A percentile compares a stretch with the other conserved stretches of the same genome.
These are phyloP conservation scores for Gallinago paraguaiae DNA, from an alignment of 2,113 vertebrate genomes.

Conservation along the genomic window DNA sequence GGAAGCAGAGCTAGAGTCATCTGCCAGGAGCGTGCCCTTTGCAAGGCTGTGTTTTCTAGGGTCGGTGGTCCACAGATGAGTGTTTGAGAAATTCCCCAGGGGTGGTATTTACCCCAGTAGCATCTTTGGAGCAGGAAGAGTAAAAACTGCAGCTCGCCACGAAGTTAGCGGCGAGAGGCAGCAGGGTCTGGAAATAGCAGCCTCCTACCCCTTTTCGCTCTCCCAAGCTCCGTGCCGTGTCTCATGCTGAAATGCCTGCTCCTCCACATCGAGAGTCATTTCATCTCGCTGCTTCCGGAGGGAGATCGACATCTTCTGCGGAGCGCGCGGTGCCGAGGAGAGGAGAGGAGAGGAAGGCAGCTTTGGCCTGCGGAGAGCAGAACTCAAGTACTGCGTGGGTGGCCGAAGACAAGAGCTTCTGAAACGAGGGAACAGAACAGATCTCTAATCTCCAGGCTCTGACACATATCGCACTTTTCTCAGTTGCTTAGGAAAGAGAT, in stretches of 20 bases:
- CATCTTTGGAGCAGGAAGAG: conserved; percentile 26
- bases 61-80: conserved; percentile 13
- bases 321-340: not conserved
- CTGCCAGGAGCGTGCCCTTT: not conserved
- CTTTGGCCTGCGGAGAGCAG: conserved; percentile 54
- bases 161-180: conserved; percentile 4
- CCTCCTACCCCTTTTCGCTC: conserved; percentile 62
- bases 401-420: conserved; percentile 67
- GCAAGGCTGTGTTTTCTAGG: not conserved
- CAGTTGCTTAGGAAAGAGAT: conserved; percentile 72
- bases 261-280: conserved; percentile 32
- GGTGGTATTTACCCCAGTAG: conserved; percentile 23
- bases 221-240: conserved; percentile 56
- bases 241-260: conserved; percentile 55
- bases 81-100: not conserved
- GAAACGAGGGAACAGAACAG: conserved; percentile 66
- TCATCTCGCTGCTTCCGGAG: conserved; percentile 50
- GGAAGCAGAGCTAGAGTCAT: not conserved
- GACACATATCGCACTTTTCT: conserved; percentile 66
- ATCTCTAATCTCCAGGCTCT: conserved; percentile 72
- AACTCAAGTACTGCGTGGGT: conserved; percentile 68
- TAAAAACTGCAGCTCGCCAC: not conserved
- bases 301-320: conserved; percentile 52
- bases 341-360: conserved; percentile 62
- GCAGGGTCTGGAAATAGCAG: conserved; percentile 40